phyloP scores from a whole-genome alignment of 2,888 invertebrate species.

The Lissocephala sabroskyi region DNA sequence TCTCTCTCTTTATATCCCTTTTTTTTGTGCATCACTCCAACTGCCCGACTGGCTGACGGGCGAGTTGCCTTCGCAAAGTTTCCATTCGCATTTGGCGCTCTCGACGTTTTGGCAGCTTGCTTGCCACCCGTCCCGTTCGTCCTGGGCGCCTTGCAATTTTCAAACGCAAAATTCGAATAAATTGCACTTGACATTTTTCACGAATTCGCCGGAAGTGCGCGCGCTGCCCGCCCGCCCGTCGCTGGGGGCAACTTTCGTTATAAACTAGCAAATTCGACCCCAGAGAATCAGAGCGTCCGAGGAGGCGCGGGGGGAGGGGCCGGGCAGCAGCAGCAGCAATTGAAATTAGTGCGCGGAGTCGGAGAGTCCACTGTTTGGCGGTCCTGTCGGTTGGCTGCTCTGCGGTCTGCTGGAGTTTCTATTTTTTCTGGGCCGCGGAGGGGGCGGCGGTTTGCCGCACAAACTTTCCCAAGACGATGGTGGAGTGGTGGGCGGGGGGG shows the following conservation, averaged over 20 bases:
- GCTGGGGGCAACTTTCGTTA: constrained; percentile 33
- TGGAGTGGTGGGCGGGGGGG: neutral
- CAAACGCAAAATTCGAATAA: constrained; percentile 50
- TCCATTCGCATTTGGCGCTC: no score
- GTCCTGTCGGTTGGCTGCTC: no score
- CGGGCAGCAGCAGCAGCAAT: constrained; percentile 42
- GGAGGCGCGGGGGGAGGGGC: neutral
- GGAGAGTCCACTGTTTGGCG: neutral
- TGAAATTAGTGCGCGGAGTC: constrained; percentile 45
- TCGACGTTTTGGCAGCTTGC: constrained; percentile 1
- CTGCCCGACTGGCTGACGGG: neutral
- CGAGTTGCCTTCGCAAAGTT: constrained; percentile 9
- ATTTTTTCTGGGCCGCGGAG: neutral
- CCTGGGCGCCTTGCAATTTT: neutral
- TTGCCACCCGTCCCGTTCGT: neutral
- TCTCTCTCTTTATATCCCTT: no score
- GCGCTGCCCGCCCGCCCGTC: neutral
- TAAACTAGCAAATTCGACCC: constrained; percentile 27
- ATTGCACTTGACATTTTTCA: constrained; percentile 53
- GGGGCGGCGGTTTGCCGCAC: neutral
- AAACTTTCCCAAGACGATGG: neutral
- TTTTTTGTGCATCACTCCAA: no score
- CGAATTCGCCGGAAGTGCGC: no score
- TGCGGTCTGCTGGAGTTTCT: neutral
- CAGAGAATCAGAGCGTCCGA: neutral